phyloP scores from a whole-genome alignment of 2,797 vertebrate genomes.

The Lutjanus campechanus region DNA sequence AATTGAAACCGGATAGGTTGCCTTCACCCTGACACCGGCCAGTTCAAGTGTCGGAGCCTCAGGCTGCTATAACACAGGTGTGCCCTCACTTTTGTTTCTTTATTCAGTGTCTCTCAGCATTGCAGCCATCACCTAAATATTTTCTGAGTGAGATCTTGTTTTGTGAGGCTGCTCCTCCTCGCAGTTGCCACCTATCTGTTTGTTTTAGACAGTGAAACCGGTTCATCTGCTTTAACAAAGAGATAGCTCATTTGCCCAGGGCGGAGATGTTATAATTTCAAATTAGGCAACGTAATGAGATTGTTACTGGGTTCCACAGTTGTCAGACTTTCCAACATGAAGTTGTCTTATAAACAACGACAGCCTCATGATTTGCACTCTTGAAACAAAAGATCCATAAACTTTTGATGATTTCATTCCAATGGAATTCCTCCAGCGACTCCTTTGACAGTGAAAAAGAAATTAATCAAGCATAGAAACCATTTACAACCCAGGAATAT shows the following conservation, averaged over 20 bases:
- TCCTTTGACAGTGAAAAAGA: background rate
- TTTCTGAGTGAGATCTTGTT: constrained; percentile 49
- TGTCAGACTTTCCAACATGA: background rate
- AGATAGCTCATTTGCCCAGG: constrained; percentile 1
- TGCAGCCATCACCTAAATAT: constrained; percentile 23
- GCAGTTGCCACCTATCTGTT: constrained; percentile 35
- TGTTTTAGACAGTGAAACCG: constrained; percentile 52
- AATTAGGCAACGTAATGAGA: constrained; percentile 9
- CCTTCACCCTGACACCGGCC: constrained; percentile 13
- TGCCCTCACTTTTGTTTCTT: constrained; percentile 22
- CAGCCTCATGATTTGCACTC: background rate
- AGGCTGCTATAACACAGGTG: constrained; percentile 41
- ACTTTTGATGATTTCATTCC: background rate
- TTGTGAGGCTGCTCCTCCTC: constrained; percentile 33
- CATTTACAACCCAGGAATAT: background rate
- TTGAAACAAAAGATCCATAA: too few species aligned
- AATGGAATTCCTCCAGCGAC: constrained; percentile 7
- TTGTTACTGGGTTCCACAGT: background rate
- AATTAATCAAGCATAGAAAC: too few species aligned
- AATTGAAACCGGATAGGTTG: background rate
- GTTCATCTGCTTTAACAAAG: constrained; percentile 58
- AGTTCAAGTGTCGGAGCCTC: constrained; percentile 19
- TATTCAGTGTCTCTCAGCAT: background rate
- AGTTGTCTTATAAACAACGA: background rate
- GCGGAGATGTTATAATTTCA: constrained; percentile 22